Conservation (phyloP, 2,113 vertebrate genomes). For the Labeo rohita region DNA sequence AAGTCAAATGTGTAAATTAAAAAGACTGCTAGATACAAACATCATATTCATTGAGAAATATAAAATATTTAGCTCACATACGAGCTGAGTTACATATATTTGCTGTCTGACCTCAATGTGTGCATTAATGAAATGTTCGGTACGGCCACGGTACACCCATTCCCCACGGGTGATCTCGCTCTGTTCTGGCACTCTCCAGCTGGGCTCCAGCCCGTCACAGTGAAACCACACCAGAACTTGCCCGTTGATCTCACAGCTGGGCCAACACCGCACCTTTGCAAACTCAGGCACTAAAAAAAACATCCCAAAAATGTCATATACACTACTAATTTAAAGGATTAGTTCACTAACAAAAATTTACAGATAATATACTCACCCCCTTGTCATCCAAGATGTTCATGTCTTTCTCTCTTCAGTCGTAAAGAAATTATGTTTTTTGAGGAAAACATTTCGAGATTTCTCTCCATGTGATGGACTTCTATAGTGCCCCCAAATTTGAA, state of each 20-base stretch:
- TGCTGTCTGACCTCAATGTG: conserved; percentile 76
- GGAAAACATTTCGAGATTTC: too few species aligned
- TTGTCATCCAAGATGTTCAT: too few species aligned
- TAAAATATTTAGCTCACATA: not conserved
- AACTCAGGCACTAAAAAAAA: conserved; percentile 75
- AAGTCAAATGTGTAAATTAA: not conserved
- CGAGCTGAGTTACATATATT: not conserved
- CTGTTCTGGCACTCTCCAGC: conserved; percentile 75
- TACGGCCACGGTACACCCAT: conserved; percentile 77
- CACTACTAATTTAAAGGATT: not conserved
- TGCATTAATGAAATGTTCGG: conserved; percentile 73
- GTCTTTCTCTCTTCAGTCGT: too few species aligned
- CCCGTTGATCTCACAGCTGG: conserved; percentile 72
- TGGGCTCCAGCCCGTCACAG: conserved; percentile 69
- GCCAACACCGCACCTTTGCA: conserved; percentile 75
- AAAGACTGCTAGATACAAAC: not conserved
- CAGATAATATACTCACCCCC: too few species aligned
- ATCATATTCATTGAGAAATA: not conserved
- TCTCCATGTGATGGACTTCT: too few species aligned
- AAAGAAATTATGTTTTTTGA: too few species aligned
- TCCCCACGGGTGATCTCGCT: conserved; percentile 67
- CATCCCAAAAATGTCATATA: not conserved
- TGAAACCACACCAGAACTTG: conserved; percentile 82
- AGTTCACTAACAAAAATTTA: too few species aligned
- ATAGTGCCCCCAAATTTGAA: too few species aligned